Base-by-base conservation (phyloP, 2,113 vertebrate genomes). In the Lamprologus sp. region DNA sequence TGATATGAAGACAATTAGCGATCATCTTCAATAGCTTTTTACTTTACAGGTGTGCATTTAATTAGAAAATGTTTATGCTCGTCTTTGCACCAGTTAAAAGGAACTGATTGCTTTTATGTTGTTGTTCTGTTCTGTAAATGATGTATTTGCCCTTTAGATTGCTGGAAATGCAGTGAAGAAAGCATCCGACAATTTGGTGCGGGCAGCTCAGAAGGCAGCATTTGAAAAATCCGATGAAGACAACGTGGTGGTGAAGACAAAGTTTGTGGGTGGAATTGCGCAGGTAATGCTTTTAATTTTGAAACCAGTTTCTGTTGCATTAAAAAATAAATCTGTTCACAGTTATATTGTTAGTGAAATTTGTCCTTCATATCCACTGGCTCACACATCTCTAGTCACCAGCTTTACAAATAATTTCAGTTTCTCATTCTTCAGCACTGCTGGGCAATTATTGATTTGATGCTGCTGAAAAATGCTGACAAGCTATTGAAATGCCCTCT, bases 221-320 rank as follows among this genome's bases (percentile, higher is more conserved):
- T 99, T 99, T 87, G 98, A 98, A 89, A 99, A 99, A 95, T 96
- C 98, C 0, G 98, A 99, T 7, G 99, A 99, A 3, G 96, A 98
- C 1, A 98, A 97, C 0, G 97, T 99, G 8, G 98, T 99, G 56
- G 99, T 99, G 85, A 99, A 99, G 96, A 99, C 98, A 0, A 99
- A 99, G 95, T 99, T 99, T 88, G 99, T 99, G 45, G 99, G 99
- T 40, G 99, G 99, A 94, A 99, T 99, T 12, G 98, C 99, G 73
- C 99, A 99, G 98, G 99, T 99, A 80, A 91, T 95, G 12, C 9
- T 54, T 85, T 40, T 13, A 37, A 49, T 23, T 4, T 77, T 77
- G 9, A 77, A 77, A 31, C 4, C 10, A 49, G 13, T 23, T 42
- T 28, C 12, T 84, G 19, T 19, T 82, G 26, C 19, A 12, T 47